Base-by-base conservation (phyloP, 2,888 invertebrate species). In the Limnephilus marmoratus region DNA sequence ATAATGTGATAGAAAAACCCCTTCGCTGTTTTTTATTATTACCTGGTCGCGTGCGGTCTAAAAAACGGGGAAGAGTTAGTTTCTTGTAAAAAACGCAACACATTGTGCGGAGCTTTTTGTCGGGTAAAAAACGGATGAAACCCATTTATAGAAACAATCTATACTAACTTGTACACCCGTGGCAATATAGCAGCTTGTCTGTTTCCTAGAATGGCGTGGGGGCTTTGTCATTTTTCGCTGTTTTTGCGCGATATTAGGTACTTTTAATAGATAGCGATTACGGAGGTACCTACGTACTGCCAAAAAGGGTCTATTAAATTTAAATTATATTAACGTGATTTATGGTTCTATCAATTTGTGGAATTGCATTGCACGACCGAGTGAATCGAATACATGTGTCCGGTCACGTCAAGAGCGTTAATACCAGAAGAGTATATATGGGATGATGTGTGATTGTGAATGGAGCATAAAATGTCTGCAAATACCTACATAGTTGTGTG, bases 41-140 rank as follows among this genome's bases (percentile, higher is more conserved):
- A 93, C 92, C 91, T 93, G 93, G 93, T 93, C 92, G 93, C 93
- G 93, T 93, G 93, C 93, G 89, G 85, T 81, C 90, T 34, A 91
- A 93, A 93, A 93, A 93, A 89, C 49, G 85, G 92, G 92, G 88
- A 92, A 92, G 80, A 82, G 90, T 90, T 89, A 45, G 41, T 86
- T 88, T 89, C 41, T 85, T 34, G 24, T 89, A 37, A 92, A 92
- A 92, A 92, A 90, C 90, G 90, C 68, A 91, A 82, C 87, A 81
- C 82, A 91, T 81, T 91, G 88, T 89, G 90, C 31, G 85, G 68
- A 91, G 90, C 82, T 85, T n/a, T 45, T 13, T 80, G 53, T 18
- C 53, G 81, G 83, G 45, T 81, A 81, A 92, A 90, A 89, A 92
- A 90, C 82, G 92, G 82, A 90, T 90, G 87, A 92, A 90, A 90